These are phyloP conservation scores for Hipposideros armiger DNA, from an alignment of 2,113 vertebrate species.

Conservation along the genomic window DNA sequence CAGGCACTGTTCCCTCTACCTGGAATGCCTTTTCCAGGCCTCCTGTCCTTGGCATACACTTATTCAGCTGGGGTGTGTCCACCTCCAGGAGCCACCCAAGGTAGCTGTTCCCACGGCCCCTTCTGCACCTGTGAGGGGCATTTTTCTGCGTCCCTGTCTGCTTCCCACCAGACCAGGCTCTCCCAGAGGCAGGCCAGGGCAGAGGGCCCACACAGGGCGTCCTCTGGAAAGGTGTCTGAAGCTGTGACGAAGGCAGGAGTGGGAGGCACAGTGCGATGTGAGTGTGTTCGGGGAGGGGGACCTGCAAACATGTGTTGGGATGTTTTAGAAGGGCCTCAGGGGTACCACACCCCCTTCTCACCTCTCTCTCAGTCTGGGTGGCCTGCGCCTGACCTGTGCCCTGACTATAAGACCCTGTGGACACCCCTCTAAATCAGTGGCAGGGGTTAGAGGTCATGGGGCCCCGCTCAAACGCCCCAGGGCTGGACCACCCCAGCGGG, in stretches of 20 bases:
- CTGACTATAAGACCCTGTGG: no score
- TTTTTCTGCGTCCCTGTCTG: neutral
- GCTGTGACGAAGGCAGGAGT: neutral
- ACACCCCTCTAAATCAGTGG: rapidly evolving
- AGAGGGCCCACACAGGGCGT: neutral
- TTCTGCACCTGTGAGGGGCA: neutral
- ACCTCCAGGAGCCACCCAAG: neutral
- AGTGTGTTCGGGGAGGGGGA: neutral
- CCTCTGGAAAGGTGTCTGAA: neutral
- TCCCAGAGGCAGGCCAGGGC: neutral
- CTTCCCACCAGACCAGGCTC: neutral
- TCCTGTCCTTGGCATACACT: neutral
- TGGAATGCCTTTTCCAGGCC: neutral
- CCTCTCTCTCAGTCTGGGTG: neutral
- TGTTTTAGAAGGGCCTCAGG: neutral
- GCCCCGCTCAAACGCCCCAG: neutral
- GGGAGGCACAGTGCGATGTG: neutral
- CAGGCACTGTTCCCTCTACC: neutral
- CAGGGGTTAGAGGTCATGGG: neutral
- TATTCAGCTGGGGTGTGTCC: neutral
- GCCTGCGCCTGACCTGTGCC: neutral
- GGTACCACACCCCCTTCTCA: neutral
- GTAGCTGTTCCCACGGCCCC: neutral
- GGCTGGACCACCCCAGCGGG: rapidly evolving
- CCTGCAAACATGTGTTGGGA: neutral